A percentile compares a stretch with the other conserved stretches of the same genome.
These are phyloP conservation scores for Amblyopsis rosae DNA, from an alignment of 2,113 vertebrate species.

Conservation along the genomic window DNA sequence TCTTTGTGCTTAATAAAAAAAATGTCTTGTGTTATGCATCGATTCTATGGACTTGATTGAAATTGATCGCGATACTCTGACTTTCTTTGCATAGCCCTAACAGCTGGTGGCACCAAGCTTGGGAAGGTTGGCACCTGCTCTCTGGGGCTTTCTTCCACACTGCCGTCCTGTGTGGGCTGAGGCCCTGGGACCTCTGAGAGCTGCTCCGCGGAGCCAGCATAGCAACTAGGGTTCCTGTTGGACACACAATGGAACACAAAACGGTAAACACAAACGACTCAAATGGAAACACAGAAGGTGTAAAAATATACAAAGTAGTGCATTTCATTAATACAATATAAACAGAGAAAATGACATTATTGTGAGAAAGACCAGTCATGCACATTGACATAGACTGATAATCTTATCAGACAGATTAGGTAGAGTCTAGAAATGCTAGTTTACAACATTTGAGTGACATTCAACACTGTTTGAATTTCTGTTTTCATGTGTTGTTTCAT, in stretches of 20 bases:
- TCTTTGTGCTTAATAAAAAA: no score
- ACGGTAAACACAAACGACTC: not conserved
- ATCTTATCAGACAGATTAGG: conserved; percentile 32
- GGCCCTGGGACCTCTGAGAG: conserved; percentile 66
- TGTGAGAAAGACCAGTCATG: conserved; percentile 10
- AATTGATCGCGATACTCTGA: no score
- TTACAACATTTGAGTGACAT: not conserved
- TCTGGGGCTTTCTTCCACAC: conserved; percentile 70
- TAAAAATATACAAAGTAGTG: not conserved
- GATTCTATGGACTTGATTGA: no score
- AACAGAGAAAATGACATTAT: conserved; percentile 8
- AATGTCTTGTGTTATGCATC: no score
- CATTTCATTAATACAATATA: not conserved
- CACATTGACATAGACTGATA: not conserved
- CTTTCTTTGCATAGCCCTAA: not conserved
- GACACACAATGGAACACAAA: conserved; percentile 1
- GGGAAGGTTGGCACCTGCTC: conserved; percentile 40
- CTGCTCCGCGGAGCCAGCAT: conserved; percentile 82
- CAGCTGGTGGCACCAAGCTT: conserved; percentile 30
- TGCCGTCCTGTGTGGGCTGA: conserved; percentile 72
- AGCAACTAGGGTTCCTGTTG: conserved; percentile 76
- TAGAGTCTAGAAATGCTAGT: no score
- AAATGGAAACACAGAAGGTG: not conserved
- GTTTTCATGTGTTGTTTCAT: no score
- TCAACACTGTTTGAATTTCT: no score